These are phyloP conservation scores for Zootoca vivipara DNA, from an alignment of 2,113 vertebrate species.

Conservation along the genomic window DNA sequence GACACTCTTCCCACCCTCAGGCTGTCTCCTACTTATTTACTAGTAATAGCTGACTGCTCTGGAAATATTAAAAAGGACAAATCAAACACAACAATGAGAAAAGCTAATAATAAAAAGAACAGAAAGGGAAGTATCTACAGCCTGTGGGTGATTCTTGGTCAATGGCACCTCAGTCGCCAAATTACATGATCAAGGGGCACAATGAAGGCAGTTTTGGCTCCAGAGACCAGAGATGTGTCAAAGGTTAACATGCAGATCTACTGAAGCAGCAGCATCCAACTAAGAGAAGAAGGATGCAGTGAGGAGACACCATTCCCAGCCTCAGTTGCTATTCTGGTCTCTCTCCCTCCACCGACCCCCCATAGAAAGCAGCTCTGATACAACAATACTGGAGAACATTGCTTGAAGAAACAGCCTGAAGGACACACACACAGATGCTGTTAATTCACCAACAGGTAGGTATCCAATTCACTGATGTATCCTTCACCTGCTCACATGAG, in stretches of 20 bases:
- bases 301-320: neutral
- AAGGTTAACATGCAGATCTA: slow-evolving; percentile 1
- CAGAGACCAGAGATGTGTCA: neutral
- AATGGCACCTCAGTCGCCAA: neutral
- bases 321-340: neutral
- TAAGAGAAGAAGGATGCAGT: neutral
- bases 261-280: neutral
- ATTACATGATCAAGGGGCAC: neutral
- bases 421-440: neutral
- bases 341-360: neutral
- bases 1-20: neutral
- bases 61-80: neutral
- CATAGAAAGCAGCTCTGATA: neutral
- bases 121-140: neutral
- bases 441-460: neutral
- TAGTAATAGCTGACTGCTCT: neutral
- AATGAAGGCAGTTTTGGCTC: neutral
- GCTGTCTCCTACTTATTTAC: neutral
- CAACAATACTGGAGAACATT: neutral
- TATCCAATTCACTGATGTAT: neutral
- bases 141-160: neutral
- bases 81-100: neutral
- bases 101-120: neutral
- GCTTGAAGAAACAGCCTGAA: neutral
- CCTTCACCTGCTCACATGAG: slow-evolving; percentile 36